Percentiles rank a stretch among this genome's conserved stretches.
Evolutionary conservation across 2,113 vertebrate genomes (phyloP).

Genomic region (Chlorodrepanis virens): DNA sequence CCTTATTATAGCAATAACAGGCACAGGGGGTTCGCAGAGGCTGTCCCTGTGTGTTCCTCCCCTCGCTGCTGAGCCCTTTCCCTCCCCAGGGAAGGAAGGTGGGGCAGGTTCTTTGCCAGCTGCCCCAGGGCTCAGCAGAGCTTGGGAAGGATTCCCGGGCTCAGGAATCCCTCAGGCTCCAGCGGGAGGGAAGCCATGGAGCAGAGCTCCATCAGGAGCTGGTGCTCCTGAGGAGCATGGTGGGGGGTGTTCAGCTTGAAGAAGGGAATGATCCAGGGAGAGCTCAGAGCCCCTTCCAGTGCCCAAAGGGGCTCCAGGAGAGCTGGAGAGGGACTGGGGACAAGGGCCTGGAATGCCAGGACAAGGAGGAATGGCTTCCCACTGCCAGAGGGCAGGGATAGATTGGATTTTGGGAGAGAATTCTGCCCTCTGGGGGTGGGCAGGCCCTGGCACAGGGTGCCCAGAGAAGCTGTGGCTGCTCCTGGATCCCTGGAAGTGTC

Average conservation of each 20-base stretch:
- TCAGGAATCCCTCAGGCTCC: not conserved
- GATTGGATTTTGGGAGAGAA: not conserved
- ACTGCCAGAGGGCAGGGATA: fast-evolving
- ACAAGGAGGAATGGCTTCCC: not conserved
- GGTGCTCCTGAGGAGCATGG: not conserved
- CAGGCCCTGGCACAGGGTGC: not conserved
- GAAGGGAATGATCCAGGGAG: not conserved
- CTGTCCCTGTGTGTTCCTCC: not conserved
- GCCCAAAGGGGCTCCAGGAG: not conserved
- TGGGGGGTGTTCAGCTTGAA: not conserved
- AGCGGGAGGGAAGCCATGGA: not conserved
- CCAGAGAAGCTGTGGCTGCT: not conserved
- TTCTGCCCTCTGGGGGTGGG: fast-evolving
- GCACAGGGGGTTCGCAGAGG: not conserved
- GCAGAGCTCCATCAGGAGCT: not conserved
- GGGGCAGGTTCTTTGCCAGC: not conserved
- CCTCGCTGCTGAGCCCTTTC: not conserved
- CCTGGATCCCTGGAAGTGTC: not conserved
- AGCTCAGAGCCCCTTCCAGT: fast-evolving
- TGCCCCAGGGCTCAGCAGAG: not conserved
- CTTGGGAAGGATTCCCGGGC: not conserved
- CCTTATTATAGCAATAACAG: slow-evolving; percentile 38
- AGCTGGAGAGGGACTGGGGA: not conserved
- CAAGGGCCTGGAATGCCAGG: not conserved
- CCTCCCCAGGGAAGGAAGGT: not conserved